These are phyloP conservation scores for Scomber japonicus DNA, from an alignment of 2,113 vertebrate species.

Conservation along the genomic window DNA sequence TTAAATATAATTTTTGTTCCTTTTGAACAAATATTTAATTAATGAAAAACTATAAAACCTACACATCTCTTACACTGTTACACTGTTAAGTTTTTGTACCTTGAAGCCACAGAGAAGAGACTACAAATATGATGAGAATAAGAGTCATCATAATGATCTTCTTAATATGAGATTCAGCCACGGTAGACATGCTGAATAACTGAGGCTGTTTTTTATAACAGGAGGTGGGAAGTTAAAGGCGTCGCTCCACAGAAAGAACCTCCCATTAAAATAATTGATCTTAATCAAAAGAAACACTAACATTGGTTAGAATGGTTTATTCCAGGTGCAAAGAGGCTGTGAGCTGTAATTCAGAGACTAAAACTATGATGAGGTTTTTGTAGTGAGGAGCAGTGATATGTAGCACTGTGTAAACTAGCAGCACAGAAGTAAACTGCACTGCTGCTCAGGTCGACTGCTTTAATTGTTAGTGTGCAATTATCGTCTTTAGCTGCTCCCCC, in stretches of 20 bases:
- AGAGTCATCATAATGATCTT: background rate
- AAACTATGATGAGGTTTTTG: conserved; percentile 16
- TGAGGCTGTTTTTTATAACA: conserved; percentile 7
- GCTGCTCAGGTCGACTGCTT: background rate
- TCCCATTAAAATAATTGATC: no score
- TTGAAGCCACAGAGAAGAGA: conserved; percentile 27
- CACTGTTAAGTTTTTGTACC: conserved; percentile 26
- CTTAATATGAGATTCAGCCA: background rate
- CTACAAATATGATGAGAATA: background rate
- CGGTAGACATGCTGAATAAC: background rate
- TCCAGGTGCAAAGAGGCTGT: no score
- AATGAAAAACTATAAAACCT: background rate
- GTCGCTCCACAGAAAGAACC: no score
- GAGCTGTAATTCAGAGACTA: no score
- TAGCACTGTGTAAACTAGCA: conserved; percentile 39
- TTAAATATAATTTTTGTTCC: background rate
- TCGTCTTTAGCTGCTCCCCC: background rate
- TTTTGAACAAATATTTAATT: background rate
- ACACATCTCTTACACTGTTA: background rate
- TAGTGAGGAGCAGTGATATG: background rate
- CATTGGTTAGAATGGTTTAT: no score
- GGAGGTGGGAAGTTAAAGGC: background rate
- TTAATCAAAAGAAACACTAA: no score
- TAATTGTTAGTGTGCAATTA: background rate
- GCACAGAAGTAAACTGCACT: conserved; percentile 42